These are phyloP conservation scores for Mythimna vitellina DNA, from an alignment of 2,888 invertebrate species.

Conservation along the genomic window DNA sequence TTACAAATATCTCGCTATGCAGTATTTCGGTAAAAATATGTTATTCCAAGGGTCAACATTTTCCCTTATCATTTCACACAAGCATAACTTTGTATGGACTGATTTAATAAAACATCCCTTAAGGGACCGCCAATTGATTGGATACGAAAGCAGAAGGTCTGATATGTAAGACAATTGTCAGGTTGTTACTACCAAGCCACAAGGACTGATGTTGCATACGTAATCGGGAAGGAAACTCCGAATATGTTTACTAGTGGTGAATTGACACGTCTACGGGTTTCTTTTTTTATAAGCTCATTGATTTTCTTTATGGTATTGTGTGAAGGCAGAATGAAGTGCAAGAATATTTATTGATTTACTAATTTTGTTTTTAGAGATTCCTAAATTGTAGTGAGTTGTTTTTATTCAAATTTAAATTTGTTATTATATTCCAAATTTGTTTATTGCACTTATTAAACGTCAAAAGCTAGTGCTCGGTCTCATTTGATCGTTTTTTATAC, in stretches of 20 bases:
- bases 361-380: background rate
- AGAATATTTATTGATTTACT: background rate
- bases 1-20: too few relatives aligned
- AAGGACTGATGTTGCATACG: conserved; percentile 61
- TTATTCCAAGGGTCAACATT: background rate
- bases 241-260: conserved; percentile 13
- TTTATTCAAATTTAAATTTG: too few relatives aligned
- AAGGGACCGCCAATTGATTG: conserved; percentile 66
- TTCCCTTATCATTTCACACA: background rate
- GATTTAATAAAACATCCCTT: conserved; percentile 30
- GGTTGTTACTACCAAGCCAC: conserved; percentile 50
- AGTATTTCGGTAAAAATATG: too few relatives aligned
- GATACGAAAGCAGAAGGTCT: conserved; percentile 66
- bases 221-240: conserved; percentile 50
- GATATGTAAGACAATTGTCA: conserved; percentile 62
- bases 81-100: background rate
- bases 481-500: too few relatives aligned
- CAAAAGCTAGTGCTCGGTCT: too few relatives aligned
- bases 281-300: too few relatives aligned
- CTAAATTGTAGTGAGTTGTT: too few relatives aligned
- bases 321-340: too few relatives aligned
- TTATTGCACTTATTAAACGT: too few relatives aligned
- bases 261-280: conserved; percentile 11
- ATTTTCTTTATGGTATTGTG: background rate
- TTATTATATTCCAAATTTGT: too few relatives aligned